Evolutionary conservation across 2,113 vertebrate species (phyloP), one percentile per base, ranked within the genome.

Genomic region (Chrysemys picta): DNA sequence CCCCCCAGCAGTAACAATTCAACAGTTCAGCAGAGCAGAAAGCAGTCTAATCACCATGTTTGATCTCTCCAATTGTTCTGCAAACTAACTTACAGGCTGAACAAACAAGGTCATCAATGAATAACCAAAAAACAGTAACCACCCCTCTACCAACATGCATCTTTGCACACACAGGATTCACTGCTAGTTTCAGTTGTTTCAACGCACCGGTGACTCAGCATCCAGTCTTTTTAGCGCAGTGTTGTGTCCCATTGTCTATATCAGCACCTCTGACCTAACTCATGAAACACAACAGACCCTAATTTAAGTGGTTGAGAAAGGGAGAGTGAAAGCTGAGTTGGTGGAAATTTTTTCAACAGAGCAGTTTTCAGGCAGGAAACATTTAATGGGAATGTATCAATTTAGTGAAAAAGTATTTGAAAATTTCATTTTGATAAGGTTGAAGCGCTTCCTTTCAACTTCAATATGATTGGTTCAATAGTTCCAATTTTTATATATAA

Each of bases 31-130:
- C 14, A 89, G 31, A 10, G 59, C 87, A 1, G 76, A 16, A 72
- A 7, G 1, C 7, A 81, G 21, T 24, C 6, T 9, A 49, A 1
- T 2, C 1, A 4, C 27, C 62, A 5, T 13, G 42, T 62, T 4
- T n/a, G 87, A 8, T 31, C 75, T 50, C 59, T 84, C 24, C 27
- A 25, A 9, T 13, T 0, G 11, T 1, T 35, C 76, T n/a, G n/a
- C 93, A 19, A 2, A 31, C 9, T 62, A 4, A 0, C 12, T 5
- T 38, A 35, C 1, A 3, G 17, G 9, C 76, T 29, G 76, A 52
- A 14, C 16, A 2, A 3, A 49, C 4, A 0, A 27, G 29, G 9
- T 11, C 84, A 7, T 57, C 53, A 56, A 62, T 6, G 38, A 80
- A 65, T 57, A 31, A 11, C 10, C 31, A 54, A 72, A 4, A 49